A percentile compares a stretch with the other conserved stretches of the same genome.
These are phyloP conservation scores for Eupsittula cactorum DNA, from an alignment of 2,113 vertebrate genomes.

Conservation along the genomic window DNA sequence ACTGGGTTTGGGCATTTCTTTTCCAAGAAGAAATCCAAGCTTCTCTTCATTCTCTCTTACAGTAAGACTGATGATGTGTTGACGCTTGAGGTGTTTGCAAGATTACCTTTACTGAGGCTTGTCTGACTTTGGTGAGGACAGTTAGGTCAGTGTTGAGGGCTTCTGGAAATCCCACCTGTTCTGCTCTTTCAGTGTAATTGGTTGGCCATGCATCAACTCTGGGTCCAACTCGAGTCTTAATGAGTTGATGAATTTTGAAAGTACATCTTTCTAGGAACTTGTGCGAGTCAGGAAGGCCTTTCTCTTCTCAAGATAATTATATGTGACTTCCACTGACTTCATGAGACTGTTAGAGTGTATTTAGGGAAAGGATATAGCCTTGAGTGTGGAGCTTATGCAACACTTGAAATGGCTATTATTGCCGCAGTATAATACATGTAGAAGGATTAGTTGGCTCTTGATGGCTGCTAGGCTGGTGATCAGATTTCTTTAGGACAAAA, in stretches of 20 bases:
- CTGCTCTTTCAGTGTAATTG: background rate
- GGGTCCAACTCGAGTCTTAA: background rate
- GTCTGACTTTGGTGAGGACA: background rate
- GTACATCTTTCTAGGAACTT: background rate
- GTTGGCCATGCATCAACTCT: rapidly evolving
- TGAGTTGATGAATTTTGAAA: background rate
- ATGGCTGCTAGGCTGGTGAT: background rate
- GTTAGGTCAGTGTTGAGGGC: background rate
- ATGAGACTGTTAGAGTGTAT: rapidly evolving
- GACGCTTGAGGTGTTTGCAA: background rate
- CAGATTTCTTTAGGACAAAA: background rate
- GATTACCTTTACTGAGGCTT: background rate
- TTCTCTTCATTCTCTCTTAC: background rate
- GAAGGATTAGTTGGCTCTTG: background rate
- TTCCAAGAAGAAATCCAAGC: background rate
- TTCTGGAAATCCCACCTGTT: background rate
- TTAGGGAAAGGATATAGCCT: background rate
- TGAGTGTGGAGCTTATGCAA: background rate
- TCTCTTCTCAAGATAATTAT: background rate
- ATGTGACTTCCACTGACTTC: background rate
- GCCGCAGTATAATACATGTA: rapidly evolving
- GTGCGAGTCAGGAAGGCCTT: background rate
- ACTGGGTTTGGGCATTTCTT: background rate
- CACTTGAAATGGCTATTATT: background rate
- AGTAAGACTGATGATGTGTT: background rate